Evolutionary conservation across 92 coral and sea anemone species (phyloP).

Genomic region (Parazoanthus darwini): DNA sequence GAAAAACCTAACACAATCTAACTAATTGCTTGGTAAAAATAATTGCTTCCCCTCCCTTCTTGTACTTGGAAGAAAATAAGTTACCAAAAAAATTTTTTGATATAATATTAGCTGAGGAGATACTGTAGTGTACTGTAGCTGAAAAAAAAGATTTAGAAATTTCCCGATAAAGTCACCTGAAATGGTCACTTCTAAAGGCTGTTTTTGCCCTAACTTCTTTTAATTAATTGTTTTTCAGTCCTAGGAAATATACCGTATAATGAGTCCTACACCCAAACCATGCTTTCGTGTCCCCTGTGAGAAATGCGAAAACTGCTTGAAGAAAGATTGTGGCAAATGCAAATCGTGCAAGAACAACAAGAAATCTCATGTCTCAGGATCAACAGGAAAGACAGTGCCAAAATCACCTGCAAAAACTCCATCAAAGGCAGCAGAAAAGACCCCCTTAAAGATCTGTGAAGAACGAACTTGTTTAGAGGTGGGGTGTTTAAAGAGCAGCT

Average conservation of each 20-base stretch:
- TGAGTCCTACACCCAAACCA: background rate
- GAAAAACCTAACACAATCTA: no score
- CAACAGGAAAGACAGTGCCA: background rate
- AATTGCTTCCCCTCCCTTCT: no score
- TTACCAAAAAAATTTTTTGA: no score
- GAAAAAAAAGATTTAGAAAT: no score
- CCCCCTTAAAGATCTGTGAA: background rate
- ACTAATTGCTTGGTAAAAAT: no score
- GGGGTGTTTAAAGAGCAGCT: background rate
- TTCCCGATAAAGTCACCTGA: no score
- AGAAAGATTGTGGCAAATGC: conserved; percentile 37
- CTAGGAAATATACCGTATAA: background rate
- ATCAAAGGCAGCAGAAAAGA: background rate
- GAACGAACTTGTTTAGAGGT: conserved; percentile 19
- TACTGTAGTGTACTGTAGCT: no score
- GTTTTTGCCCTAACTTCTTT: background rate
- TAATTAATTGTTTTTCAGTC: background rate
- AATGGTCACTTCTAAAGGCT: background rate
- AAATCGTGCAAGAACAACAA: conserved; percentile 36
- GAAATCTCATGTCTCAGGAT: background rate
- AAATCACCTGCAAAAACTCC: background rate
- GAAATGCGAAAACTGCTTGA: conserved; percentile 33
- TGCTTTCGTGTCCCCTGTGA: conserved; percentile 20
- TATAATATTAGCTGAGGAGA: no score
- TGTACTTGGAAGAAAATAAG: no score